A percentile compares a stretch with the other conserved stretches of the same genome.
These are phyloP conservation scores for Capromys pilorides DNA, from an alignment of 2,797 vertebrate genomes.

Conservation along the genomic window DNA sequence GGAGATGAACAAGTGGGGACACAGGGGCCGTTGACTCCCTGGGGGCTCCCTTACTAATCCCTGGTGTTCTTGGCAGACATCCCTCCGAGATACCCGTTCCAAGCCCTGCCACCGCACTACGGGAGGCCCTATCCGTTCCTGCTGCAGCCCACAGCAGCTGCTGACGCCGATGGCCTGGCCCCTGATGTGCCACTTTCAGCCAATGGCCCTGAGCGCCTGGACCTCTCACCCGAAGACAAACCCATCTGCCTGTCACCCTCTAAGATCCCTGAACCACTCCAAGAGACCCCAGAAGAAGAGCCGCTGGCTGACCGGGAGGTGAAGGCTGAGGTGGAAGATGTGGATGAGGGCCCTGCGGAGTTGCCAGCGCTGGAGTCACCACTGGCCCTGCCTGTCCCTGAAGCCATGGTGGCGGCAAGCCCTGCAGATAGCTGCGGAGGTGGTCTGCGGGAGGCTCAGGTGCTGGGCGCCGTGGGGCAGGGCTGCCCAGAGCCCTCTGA, in stretches of 20 bases:
- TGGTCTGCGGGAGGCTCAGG: conserved; percentile 81
- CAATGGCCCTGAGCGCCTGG: conserved; percentile 86
- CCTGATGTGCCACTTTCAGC: conserved; percentile 87
- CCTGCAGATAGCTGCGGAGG: conserved; percentile 66
- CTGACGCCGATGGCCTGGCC: conserved; percentile 89
- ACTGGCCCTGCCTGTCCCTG: conserved; percentile 76
- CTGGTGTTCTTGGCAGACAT: conserved; percentile 88
- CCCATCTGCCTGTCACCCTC: conserved; percentile 89
- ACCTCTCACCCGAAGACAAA: conserved; percentile 88
- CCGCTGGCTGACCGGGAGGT: conserved; percentile 84
- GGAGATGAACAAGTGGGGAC: not conserved
- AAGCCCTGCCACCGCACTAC: conserved; percentile 91
- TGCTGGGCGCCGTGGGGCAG: conserved; percentile 75
- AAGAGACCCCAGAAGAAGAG: conserved; percentile 79
- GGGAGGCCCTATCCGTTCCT: conserved; percentile 91
- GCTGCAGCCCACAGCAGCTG: conserved; percentile 88
- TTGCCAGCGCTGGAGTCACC: conserved; percentile 82
- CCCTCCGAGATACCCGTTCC: conserved; percentile 93
- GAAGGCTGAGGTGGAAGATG: conserved; percentile 89
- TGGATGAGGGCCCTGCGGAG: conserved; percentile 84
- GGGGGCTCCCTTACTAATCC: not conserved
- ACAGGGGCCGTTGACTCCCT: accelerated
- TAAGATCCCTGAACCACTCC: conserved; percentile 85
- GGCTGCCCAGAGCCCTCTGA: conserved; percentile 83
- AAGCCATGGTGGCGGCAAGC: conserved; percentile 71